Evolutionary conservation across 2,888 invertebrate genomes (phyloP).

Genomic region (Chrysomela aeneicollis): DNA sequence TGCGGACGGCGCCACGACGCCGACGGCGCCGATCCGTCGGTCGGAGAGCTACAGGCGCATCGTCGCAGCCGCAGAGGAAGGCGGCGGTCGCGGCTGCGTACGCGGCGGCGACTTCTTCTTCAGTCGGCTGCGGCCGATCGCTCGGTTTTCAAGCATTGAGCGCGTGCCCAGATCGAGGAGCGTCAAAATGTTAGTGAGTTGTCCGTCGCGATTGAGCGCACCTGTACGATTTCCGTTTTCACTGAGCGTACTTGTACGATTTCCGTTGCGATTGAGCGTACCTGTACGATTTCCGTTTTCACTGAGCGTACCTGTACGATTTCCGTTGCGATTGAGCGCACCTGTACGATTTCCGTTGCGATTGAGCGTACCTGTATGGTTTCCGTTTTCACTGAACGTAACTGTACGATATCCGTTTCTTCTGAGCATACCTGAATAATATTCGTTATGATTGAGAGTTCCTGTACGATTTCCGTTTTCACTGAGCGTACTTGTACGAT

Average conservation of each 20-base stretch:
- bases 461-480: no score
- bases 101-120: conserved; percentile 52
- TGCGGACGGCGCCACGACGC: conserved; percentile 53
- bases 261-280: no score
- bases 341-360: neutral
- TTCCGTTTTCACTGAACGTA: neutral
- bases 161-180: conserved; percentile 56
- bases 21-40: conserved; percentile 61
- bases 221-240: conserved; percentile 2
- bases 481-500: no score
- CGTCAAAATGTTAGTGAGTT: conserved; percentile 56
- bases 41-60: conserved; percentile 63
- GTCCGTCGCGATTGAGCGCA: neutral
- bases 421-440: no score
- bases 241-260: no score
- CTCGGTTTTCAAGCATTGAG: conserved; percentile 59
- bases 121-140: conserved; percentile 58
- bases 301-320: neutral
- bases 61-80: conserved; percentile 56
- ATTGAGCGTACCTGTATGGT: no score
- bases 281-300: no score
- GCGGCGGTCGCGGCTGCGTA: conserved; percentile 45
- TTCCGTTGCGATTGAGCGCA: neutral
- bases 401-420: neutral
- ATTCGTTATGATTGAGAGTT: no score